Percentiles rank a stretch among this genome's conserved stretches.
phyloP scores from a whole-genome alignment of 2,113 vertebrate genomes.

The Caloenas nicobarica region DNA sequence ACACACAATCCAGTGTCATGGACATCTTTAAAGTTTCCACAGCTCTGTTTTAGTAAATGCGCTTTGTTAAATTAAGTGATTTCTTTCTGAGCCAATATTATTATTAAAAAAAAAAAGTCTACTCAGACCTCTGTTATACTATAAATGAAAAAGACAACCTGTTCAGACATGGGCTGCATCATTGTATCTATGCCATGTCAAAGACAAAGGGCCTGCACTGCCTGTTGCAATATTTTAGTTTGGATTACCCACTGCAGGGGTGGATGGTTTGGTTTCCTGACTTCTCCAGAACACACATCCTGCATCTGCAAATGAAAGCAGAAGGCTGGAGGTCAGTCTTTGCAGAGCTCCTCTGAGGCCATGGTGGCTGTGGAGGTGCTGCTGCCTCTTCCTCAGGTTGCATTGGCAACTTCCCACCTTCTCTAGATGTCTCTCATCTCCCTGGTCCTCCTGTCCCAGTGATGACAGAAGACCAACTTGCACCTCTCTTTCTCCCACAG shows the following conservation, averaged over 20 bases:
- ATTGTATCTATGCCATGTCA: neutral
- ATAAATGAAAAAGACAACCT: constrained; percentile 4
- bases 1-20: constrained; percentile 46
- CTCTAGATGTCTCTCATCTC: neutral
- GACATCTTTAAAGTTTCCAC: constrained; percentile 47
- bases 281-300: neutral
- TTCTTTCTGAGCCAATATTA: constrained; percentile 23
- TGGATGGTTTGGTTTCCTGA: neutral
- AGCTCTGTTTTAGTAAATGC: constrained; percentile 22
- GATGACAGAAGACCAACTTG: no score
- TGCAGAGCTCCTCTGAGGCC: neutral
- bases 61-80: constrained; percentile 32
- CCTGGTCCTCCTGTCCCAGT: no score
- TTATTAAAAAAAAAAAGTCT: neutral
- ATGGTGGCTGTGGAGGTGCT: neutral
- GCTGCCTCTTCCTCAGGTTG: neutral
- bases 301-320: neutral
- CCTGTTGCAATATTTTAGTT: neutral
- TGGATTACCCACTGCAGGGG: neutral
- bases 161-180: neutral
- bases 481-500: neutral
- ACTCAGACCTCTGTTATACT: neutral
- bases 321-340: neutral
- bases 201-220: neutral
- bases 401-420: neutral